Percentiles rank a stretch among this genome's conserved stretches.
Conservation (phyloP, 2,888 invertebrate genomes). For the Camponotus fellah region DNA sequence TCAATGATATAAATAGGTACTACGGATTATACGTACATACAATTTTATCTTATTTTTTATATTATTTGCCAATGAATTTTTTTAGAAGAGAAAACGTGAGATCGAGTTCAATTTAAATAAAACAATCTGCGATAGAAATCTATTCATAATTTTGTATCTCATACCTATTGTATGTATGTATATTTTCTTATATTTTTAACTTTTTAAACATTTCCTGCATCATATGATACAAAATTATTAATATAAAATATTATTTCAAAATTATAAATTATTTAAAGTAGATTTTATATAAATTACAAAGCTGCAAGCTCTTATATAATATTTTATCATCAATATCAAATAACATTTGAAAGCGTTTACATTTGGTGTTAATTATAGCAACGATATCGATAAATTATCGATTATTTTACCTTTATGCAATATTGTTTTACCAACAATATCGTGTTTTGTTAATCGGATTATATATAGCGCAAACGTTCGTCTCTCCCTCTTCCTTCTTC, state of each 20-base stretch:
- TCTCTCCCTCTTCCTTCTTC: constrained; percentile 33
- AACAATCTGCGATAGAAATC: neutral
- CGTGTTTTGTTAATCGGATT: constrained; percentile 36
- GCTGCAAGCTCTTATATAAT: neutral
- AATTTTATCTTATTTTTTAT: neutral
- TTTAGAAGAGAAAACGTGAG: neutral
- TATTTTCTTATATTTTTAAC: too few species aligned
- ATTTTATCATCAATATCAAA: constrained; percentile 4
- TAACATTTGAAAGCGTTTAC: constrained; percentile 7
- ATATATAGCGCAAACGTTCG: constrained; percentile 21
- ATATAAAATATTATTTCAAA: neutral
- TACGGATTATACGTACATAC: neutral
- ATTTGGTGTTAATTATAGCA: constrained; percentile 3
- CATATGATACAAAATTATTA: neutral
- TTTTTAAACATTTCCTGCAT: neutral
- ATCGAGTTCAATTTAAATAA: neutral
- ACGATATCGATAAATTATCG: constrained; percentile 11
- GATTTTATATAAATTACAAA: neutral
- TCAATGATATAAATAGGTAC: neutral
- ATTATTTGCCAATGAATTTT: neutral
- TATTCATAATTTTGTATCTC: neutral
- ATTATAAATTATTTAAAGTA: neutral
- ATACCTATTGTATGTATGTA: neutral
- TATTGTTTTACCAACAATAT: neutral
- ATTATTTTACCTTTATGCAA: constrained; percentile 15